These are phyloP conservation scores for Ips typographus DNA, from an alignment of 1,140 invertebrate species.

Conservation along the genomic window DNA sequence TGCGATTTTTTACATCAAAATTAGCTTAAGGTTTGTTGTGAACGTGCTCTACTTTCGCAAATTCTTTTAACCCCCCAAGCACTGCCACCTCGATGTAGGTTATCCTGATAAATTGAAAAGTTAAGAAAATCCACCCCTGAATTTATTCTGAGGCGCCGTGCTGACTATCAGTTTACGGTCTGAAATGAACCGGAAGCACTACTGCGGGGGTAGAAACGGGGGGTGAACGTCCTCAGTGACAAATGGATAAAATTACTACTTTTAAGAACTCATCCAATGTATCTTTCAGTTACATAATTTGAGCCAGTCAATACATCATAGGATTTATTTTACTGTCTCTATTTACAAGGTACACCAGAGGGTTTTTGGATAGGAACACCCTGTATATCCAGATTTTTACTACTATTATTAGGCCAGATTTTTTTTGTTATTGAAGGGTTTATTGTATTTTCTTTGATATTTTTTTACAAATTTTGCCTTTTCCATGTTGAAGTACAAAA, in stretches of 20 bases:
- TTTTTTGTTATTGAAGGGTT: too few species aligned
- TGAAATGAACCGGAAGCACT: constrained; percentile 4
- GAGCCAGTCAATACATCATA: not conserved
- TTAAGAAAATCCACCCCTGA: not conserved
- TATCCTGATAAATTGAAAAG: not conserved
- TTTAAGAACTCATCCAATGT: not conserved
- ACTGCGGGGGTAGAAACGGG: constrained; percentile 2
- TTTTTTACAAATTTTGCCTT: too few species aligned
- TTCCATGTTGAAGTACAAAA: too few species aligned
- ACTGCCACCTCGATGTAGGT: not conserved
- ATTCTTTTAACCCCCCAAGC: not conserved
- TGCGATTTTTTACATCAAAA: not conserved
- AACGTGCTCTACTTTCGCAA: not conserved
- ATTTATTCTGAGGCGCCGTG: constrained; percentile 1
- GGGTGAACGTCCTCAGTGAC: constrained; percentile 14
- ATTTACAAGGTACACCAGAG: not conserved
- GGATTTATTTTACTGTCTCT: not conserved
- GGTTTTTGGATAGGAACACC: not conserved
- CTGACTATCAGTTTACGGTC: constrained; percentile 9
- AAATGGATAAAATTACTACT: not conserved
- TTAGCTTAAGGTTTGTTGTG: not conserved
- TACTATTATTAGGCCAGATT: not conserved
- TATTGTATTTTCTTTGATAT: too few species aligned
- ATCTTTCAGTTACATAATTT: not conserved
- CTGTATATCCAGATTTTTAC: not conserved